Evolutionary conservation across 1,140 invertebrate species (phyloP), one percentile per base, ranked within the genome.

Genomic region (Microplitis demolitor): DNA sequence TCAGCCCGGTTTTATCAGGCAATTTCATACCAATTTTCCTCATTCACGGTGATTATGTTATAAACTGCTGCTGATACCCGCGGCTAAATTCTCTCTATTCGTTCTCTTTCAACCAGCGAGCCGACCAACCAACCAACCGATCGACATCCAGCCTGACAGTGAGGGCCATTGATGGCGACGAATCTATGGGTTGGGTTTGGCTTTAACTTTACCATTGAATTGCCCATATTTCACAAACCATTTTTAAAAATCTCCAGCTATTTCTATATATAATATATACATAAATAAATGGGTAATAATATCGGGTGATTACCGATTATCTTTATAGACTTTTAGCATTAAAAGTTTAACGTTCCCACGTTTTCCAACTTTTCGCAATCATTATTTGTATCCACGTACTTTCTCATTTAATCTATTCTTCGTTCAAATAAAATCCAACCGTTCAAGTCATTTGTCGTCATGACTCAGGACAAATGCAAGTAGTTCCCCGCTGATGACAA

Each of bases 11-110:
- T 78, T 71, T 78, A 83, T 83, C 80, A 73, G 77, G 80, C 82
- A 87, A 87, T 87, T 87, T 87, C 81, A 85, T 84, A 87, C 80
- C 84, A 87, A 87, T 87, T 87, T 86, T 85, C 83, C 84, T 83
- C 82, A 81, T 87, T 87, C 83, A 76, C 71, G 77, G 75, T 74
- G 83, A 86, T 87, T 83, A 83, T 80, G 81, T 85, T 83, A 82
- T 76, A 77, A 79, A 77, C 74, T 74, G 39, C 6, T 11, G 39
- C 39, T 45, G 78, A 79, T 83, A 76, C 75, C 78, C 70, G 71
- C 68, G 66, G 70, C 74, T 71, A 73, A 73, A 76, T 63, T 70
- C 70, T 37, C 45, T 74, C 72, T 72, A 71, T 64, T 62, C 73
- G 72, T 75, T 80, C 77, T 70, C 39, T 45, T 45, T 45, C 39